Evolutionary conservation across 2,797 vertebrate genomes (phyloP), one percentile per base, ranked within the genome.

Genomic region (Lagorchestes hirsutus): DNA sequence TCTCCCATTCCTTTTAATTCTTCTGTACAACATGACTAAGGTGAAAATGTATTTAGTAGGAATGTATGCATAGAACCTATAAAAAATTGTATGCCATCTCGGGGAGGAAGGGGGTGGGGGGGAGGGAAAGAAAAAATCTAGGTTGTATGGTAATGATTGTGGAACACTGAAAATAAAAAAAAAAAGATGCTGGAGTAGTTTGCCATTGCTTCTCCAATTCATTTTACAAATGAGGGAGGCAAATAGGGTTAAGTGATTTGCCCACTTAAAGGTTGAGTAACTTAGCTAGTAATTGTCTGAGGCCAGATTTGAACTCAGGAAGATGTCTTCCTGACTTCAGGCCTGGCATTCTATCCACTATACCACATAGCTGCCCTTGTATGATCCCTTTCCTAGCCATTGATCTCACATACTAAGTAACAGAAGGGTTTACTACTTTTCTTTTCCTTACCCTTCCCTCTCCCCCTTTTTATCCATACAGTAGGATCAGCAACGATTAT

Each of bases 251-350:
- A 82, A 46, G 9, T 46, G 18, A 46, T 9, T 82, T 82, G 40
- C 9, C 74, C 67, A 74, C 52, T 52, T 52, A 52, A 52, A 6
- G 6, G 52, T 52, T 9, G 74, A 2, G 22, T 46, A n/a, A 82
- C 74, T 46, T 40, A 82, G n/a, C 8, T 82, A 10, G 3, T 46
- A 46, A 46, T 46, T 82, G n/a, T 82, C 40, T n/a, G 34, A 82
- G 74, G 74, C 16, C 6, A 74, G 67, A 46, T 46, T 9, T 46
- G 22, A 82, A 82, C 22, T 82, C 18, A 46, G 22, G 18, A 74
- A 52, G 50, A 95, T 94, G 34, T 92, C n/a, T 74, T 95, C 91
- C 93, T 90, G 87, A 97, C 12, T 54, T 54, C 46, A 31, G 3
- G 18, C 14, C 95, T 91, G 50, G 31, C 22, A 67, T 2, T 95